These are phyloP conservation scores for Hemistola chrysoprasaria DNA, from an alignment of 2,888 invertebrate species.

Conservation along the genomic window DNA sequence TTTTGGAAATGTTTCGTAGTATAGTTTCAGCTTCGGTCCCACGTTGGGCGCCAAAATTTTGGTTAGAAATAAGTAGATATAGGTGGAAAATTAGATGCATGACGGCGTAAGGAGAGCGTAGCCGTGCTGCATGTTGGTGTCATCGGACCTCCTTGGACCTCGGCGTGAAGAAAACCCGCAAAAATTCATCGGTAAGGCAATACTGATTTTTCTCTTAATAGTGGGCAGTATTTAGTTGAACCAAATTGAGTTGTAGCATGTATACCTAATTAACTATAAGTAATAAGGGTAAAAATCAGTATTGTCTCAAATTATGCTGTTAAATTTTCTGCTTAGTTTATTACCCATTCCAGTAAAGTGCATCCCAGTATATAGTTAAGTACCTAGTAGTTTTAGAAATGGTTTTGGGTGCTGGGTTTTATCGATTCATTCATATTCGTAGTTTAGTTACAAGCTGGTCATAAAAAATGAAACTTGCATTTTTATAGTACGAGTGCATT, in stretches of 20 bases:
- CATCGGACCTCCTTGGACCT: slow-evolving; percentile 35
- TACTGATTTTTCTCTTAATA: slow-evolving; percentile 37
- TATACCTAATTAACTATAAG: background rate
- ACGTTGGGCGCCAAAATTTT: slow-evolving; percentile 54
- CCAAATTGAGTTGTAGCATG: slow-evolving; percentile 16
- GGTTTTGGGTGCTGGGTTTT: slow-evolving; percentile 72
- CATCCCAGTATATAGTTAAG: slow-evolving; percentile 74
- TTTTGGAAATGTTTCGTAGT: slow-evolving; percentile 46
- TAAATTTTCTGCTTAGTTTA: slow-evolving; percentile 56
- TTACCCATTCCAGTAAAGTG: slow-evolving; percentile 67
- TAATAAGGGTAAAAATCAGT: slow-evolving; percentile 40
- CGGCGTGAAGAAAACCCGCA: slow-evolving; percentile 37
- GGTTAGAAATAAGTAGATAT: slow-evolving; percentile 33
- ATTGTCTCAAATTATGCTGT: slow-evolving; percentile 56
- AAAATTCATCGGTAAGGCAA: slow-evolving; percentile 46
- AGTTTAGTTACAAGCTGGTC: slow-evolving; percentile 24
- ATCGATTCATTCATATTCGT: slow-evolving; percentile 27
- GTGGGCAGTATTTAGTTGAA: no score
- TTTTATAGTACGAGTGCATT: no score
- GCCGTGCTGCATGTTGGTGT: slow-evolving; percentile 65
- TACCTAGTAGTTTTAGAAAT: slow-evolving; percentile 65
- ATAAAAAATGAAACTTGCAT: background rate
- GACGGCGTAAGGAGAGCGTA: slow-evolving; percentile 51
- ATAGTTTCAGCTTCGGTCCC: slow-evolving; percentile 66
- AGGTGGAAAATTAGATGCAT: slow-evolving; percentile 64